Evolutionary conservation across 2,797 vertebrate species (phyloP), one percentile per base, ranked within the genome.

Genomic region (Percopsis omiscomaycus): DNA sequence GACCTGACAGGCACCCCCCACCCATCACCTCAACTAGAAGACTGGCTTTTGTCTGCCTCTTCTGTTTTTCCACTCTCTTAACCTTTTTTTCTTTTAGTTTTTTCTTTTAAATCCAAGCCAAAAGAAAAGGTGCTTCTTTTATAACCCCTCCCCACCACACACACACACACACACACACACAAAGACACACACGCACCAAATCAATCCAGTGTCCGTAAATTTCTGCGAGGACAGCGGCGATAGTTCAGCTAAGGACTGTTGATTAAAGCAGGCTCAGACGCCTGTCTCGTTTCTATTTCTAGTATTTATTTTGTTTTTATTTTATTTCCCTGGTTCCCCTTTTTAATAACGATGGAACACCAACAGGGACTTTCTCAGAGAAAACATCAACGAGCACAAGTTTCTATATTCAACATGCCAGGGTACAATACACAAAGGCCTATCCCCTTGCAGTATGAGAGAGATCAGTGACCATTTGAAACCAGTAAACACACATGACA

Each of bases 111-210:
- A 67, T 82, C 77, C 62, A 89, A 90, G 88, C 90, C 90, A 90
- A 93, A 90, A 86, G 75, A 88, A 86, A 91, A 79, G 89, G 91
- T 93, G 92, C 89, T 91, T 88, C 84, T 87, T 87, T 81, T 81
- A 64, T 77, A 73, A 70, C 69, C 71, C 64, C 58, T 49, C 72
- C 69, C 76, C 65, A 68, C 22, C 22, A 64, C 64, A 14, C 46
- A 5, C 15, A 44, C 22, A 64, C 64, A 14, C 22, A 64, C 64
- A 14, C 46, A 5, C 15, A 44, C 22, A 64, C 64, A 14, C 46
- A 5, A 29, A 30, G 50, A 42, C 8, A n/a, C 14, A 30, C 28
- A 4, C 14, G 55, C 37, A 45, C 32, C 32, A 37, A 37, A 37
- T 37, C 1, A 37, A 22, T 48, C 30, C 73, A 28, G 16, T 28